Evolutionary conservation across 1,140 invertebrate species (phyloP).

Genomic region (Gonatopus flavifemur): DNA sequence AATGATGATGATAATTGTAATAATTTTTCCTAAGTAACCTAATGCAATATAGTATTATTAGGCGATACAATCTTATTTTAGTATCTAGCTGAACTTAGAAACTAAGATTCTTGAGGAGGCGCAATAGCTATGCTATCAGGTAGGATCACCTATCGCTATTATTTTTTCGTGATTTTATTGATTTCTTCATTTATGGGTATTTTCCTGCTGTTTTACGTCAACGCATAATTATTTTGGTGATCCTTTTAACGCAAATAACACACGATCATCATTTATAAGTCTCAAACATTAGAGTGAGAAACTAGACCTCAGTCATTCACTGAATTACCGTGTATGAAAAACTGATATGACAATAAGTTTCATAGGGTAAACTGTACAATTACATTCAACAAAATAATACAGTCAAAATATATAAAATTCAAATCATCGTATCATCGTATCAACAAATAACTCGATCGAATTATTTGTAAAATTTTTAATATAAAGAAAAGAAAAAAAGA

Average conservation of each 20-base stretch:
- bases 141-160: constrained; percentile 22
- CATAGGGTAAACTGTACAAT: no score
- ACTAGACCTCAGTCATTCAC: no score
- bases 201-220: neutral
- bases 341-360: no score
- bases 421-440: no score
- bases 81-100: constrained; percentile 52
- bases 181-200: neutral
- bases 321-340: no score
- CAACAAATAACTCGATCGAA: no score
- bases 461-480: no score
- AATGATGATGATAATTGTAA: constrained; percentile 43
- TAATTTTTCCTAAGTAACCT: constrained; percentile 51
- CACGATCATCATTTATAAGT: no score
- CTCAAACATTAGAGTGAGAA: no score
- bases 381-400: no score
- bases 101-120: constrained; percentile 38
- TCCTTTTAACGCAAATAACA: constrained; percentile 5
- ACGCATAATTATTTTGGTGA: constrained; percentile 8
- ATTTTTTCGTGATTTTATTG: constrained; percentile 13
- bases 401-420: no score
- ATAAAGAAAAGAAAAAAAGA: no score
- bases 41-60: constrained; percentile 48
- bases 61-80: constrained; percentile 50
- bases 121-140: constrained; percentile 18